Evolutionary conservation across 2,113 vertebrate species (phyloP).

Genomic region (Platysteira castanea): DNA sequence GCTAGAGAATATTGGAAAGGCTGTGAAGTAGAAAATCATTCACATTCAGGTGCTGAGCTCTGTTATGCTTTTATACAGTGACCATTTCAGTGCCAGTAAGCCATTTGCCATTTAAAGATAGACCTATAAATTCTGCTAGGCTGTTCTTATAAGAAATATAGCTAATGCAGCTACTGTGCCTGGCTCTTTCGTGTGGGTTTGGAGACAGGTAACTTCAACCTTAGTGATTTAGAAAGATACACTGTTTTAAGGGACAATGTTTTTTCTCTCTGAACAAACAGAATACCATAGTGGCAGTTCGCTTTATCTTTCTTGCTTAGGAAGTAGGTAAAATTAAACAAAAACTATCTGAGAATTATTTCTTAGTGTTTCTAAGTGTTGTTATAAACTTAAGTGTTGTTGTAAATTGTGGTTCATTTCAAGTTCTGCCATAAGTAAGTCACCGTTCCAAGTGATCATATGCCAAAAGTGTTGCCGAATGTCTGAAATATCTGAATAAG

Average conservation of each 20-base stretch:
- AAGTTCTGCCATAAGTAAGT: background rate
- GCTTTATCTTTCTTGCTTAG: background rate
- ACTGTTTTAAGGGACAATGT: background rate
- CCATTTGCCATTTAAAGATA: background rate
- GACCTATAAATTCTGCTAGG: background rate
- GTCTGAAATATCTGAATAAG: fast-evolving
- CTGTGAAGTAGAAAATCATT: background rate
- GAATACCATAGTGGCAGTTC: background rate
- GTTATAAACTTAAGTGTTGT: background rate
- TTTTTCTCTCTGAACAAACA: background rate
- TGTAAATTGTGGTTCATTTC: background rate
- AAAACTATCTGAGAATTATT: background rate
- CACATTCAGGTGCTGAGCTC: background rate
- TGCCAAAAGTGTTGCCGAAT: background rate
- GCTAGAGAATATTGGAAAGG: background rate
- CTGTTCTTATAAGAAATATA: background rate
- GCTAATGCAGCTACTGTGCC: background rate
- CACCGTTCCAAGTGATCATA: fast-evolving
- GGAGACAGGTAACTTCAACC: background rate
- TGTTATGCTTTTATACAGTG: background rate
- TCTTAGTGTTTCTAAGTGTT: background rate
- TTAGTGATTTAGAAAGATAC: background rate
- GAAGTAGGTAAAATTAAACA: background rate
- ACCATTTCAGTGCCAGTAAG: background rate
- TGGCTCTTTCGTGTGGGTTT: background rate